Conservation (phyloP, 2,113 vertebrate genomes). For the Cyprinodon brontotheroides region DNA sequence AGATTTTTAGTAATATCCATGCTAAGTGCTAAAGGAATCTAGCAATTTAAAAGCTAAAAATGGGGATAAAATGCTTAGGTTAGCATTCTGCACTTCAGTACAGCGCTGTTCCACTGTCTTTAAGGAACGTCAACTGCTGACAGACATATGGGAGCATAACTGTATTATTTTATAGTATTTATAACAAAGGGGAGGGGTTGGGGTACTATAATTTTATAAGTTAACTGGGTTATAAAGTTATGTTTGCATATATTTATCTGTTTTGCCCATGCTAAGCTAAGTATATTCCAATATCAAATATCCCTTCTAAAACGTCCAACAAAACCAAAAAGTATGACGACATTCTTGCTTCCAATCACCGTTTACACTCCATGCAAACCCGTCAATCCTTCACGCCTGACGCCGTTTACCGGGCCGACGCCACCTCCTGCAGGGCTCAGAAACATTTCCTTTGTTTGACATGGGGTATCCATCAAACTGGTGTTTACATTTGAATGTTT, state of each 20-base stretch:
- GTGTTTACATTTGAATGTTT: conserved; percentile 73
- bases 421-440: neutral
- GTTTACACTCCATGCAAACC: conserved; percentile 31
- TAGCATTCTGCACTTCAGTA: neutral
- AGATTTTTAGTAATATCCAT: too few species aligned
- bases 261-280: neutral
- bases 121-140: neutral
- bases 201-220: neutral
- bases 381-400: neutral
- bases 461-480: neutral
- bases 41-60: too few species aligned
- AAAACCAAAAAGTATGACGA: neutral
- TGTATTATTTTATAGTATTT: neutral
- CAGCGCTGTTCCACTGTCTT: neutral
- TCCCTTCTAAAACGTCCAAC: neutral
- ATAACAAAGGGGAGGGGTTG: too few species aligned
- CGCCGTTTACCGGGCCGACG: conserved; percentile 42
- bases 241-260: neutral
- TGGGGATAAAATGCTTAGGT: neutral
- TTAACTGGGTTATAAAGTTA: too few species aligned
- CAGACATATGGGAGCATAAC: neutral
- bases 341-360: neutral
- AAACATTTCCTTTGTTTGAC: neutral
- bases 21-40: too few species aligned
- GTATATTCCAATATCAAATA: neutral